Base-by-base conservation (phyloP, 2,888 invertebrate genomes). In the Bugulina stolonifera region DNA sequence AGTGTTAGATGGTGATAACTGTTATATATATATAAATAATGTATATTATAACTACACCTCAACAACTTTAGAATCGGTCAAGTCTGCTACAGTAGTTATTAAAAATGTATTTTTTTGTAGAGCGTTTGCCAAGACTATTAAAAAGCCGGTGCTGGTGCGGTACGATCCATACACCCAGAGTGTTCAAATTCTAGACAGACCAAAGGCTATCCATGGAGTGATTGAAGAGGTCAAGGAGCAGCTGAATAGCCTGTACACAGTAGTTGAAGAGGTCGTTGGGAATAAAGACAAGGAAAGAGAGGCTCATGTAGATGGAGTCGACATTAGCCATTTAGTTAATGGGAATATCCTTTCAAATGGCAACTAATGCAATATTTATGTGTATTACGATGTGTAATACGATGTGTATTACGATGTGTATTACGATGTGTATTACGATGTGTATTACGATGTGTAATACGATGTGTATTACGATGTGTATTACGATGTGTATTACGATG, bases 81-180 rank as follows among this genome's bases (percentile, higher is more conserved):
- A 52, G 10, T 14, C 22, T 14, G 10, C 22, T 14, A 52, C 22
- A 52, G 10, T 52, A 10, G 14, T 22, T 14, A 52, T 10, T 14
- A 52, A 10, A 52, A 52, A 14, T 52, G 64, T 27, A 10, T 58
- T 64, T 35, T 25, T 55, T 76, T 77, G 35, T 77, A 82, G 81
- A 73, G 75, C 78, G 58, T 83, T 79, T 75, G 77, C 80, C 0
- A 74, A 78, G 2, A 76, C 76, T 18, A 79, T 83, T 55, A 75
- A 77, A 54, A 77, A 81, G 34, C 80, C 80, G 1, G 80, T 76
- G 69, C 80, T 81, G 69, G 76, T 83, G 1, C 75, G 77, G n/a
- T 83, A 81, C 72, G 81, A 83, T 73, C 80, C 83, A 0, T 81
- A 78, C 76, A 83, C 82, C 1, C 81, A 81, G 75, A 77, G 79